Percentiles rank a stretch among this genome's conserved stretches.
phyloP scores from a whole-genome alignment of 2,888 invertebrate genomes.

The Candidula unifasciata region DNA sequence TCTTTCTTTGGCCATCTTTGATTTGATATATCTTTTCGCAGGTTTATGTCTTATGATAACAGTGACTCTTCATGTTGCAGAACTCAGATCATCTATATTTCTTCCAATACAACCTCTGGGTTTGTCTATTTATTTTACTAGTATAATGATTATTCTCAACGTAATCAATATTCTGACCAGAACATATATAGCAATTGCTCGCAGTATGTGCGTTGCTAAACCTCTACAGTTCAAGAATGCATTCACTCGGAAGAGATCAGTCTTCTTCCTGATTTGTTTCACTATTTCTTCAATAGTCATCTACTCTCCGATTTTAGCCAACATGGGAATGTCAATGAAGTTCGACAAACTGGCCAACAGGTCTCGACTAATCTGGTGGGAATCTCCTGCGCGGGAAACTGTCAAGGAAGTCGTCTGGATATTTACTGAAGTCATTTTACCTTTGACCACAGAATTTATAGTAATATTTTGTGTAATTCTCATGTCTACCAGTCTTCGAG shows the following conservation, averaged over 20 bases:
- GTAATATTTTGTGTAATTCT: constrained; percentile 7
- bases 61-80: not conserved
- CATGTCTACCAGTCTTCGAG: not conserved
- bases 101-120: constrained; percentile 5
- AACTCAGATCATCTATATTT: not conserved
- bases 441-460: constrained; percentile 9
- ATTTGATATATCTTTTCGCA: not conserved
- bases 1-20: not conserved
- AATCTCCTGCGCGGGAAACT: not conserved
- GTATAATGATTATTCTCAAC: constrained; percentile 2
- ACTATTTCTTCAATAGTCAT: not conserved
- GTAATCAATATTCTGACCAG: constrained; percentile 6
- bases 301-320: constrained; percentile 12
- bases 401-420: constrained; percentile 21
- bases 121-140: constrained; percentile 14
- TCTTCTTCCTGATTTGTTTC: not conserved
- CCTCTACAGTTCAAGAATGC: constrained; percentile 30
- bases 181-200: not conserved
- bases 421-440: not conserved
- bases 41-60: not conserved
- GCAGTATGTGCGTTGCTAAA: constrained; percentile 19
- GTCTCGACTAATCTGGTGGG: constrained; percentile 5
- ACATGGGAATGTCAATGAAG: constrained; percentile 3
- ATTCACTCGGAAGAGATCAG: not conserved
- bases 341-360: constrained; percentile 10